phyloP scores from a whole-genome alignment of 2,113 vertebrate genomes.

The Etia nguti region DNA sequence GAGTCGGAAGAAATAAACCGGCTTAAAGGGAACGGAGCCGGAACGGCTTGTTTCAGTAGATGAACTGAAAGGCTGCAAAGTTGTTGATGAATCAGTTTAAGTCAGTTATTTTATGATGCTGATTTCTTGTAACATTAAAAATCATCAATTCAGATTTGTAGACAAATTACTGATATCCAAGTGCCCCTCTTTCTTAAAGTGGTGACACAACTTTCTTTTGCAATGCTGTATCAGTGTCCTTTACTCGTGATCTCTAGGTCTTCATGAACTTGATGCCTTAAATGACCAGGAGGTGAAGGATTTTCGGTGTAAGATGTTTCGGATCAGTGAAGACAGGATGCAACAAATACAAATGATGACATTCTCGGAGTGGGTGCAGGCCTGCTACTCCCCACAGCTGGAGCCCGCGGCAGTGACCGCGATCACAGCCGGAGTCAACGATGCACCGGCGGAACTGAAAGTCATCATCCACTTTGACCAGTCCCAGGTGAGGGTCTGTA shows the following conservation, averaged over 20 bases:
- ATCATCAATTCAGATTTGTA: not conserved
- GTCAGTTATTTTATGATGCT: fast-evolving
- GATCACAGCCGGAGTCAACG: constrained; percentile 75
- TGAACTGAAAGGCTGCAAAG: not conserved
- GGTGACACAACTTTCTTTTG: not conserved
- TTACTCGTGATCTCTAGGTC: constrained; percentile 68
- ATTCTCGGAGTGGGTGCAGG: constrained; percentile 88
- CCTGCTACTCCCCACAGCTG: constrained; percentile 86
- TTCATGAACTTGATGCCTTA: constrained; percentile 91
- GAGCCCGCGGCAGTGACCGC: constrained; percentile 61
- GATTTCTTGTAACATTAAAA: not conserved
- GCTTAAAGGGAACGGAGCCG: not conserved
- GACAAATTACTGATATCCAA: not conserved
- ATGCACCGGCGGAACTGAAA: constrained; percentile 82
- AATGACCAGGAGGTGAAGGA: constrained; percentile 94
- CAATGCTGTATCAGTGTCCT: not conserved
- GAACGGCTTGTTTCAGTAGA: not conserved
- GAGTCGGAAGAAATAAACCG: not conserved
- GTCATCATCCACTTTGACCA: constrained; percentile 92
- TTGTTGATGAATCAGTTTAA: not conserved
- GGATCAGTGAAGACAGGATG: constrained; percentile 88
- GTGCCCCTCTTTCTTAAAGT: not conserved
- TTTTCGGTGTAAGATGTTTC: constrained; percentile 90
- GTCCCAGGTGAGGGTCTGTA: constrained; percentile 79
- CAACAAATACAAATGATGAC: constrained; percentile 83